Evolutionary conservation across 2,888 invertebrate species (phyloP).

Genomic region (Diplazon laetatorius): DNA sequence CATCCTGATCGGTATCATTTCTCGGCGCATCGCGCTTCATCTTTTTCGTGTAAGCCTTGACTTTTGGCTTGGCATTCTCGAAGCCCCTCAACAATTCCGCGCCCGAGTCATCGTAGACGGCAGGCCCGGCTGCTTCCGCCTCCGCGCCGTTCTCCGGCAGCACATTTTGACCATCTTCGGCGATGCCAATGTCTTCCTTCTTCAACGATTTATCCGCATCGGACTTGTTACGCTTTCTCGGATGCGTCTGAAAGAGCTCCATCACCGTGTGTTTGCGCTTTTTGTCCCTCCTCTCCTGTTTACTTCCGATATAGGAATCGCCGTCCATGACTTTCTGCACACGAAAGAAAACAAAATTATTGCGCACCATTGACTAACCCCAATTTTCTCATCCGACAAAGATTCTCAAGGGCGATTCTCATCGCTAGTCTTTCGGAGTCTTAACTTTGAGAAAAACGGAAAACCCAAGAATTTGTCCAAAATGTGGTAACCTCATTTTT

Average conservation of each 20-base stretch:
- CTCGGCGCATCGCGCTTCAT: slow-evolving; percentile 71
- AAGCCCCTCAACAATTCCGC: slow-evolving; percentile 74
- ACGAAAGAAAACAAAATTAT: slow-evolving; percentile 24
- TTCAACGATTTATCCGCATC: slow-evolving; percentile 68
- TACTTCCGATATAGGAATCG: slow-evolving; percentile 83
- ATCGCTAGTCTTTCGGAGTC: too few species aligned
- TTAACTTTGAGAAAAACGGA: too few species aligned
- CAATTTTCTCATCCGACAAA: too few species aligned
- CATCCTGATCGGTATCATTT: slow-evolving; percentile 73
- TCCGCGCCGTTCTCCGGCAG: slow-evolving; percentile 58
- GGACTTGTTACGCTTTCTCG: slow-evolving; percentile 81
- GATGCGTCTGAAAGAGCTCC: slow-evolving; percentile 86
- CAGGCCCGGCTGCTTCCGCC: slow-evolving; percentile 57
- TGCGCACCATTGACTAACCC: background rate
- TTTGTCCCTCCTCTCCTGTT: slow-evolving; percentile 88
- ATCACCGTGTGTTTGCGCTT: slow-evolving; percentile 89
- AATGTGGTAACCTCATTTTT: too few species aligned
- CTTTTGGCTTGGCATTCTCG: slow-evolving; percentile 72
- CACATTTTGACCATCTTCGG: slow-evolving; percentile 64
- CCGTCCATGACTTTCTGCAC: slow-evolving; percentile 67
- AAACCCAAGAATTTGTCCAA: too few species aligned
- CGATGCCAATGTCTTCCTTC: slow-evolving; percentile 67
- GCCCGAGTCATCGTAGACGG: slow-evolving; percentile 73
- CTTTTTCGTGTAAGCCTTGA: slow-evolving; percentile 72
- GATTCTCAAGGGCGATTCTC: too few species aligned